Evolutionary conservation across 2,113 vertebrate species (phyloP).

Genomic region (Galemys pyrenaicus): DNA sequence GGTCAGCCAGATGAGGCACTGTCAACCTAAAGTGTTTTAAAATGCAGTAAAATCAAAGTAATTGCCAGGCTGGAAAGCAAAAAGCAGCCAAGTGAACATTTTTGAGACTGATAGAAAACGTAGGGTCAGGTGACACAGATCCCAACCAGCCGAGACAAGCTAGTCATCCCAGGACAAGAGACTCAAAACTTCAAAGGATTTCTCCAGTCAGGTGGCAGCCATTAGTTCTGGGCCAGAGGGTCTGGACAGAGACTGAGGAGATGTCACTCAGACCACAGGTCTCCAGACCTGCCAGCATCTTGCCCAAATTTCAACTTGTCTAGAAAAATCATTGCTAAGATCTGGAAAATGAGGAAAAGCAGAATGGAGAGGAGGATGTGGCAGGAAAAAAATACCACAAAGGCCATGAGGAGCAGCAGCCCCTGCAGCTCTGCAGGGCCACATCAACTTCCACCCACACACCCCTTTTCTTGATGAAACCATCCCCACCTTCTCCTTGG

Average conservation of each 20-base stretch:
- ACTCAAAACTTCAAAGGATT: constrained; percentile 27
- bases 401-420: rapidly evolving
- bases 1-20: neutral
- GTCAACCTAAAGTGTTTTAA: neutral
- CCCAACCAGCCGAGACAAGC: neutral
- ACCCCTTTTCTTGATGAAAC: neutral
- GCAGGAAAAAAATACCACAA: neutral
- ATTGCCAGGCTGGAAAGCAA: neutral
- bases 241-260: neutral
- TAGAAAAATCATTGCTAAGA: neutral
- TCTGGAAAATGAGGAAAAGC: neutral
- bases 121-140: neutral
- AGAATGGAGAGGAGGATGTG: rapidly evolving
- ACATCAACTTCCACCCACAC: neutral
- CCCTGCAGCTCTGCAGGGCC: neutral
- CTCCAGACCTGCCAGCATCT: neutral
- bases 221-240: constrained; percentile 18
- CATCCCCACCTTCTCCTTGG: neutral
- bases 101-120: neutral
- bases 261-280: neutral
- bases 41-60: neutral
- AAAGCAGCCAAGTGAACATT: neutral
- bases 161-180: neutral
- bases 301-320: neutral
- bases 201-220: neutral